Evolutionary conservation across 2,113 vertebrate genomes (phyloP), one percentile per base, ranked within the genome.

Genomic region (Myotis brandtii): DNA sequence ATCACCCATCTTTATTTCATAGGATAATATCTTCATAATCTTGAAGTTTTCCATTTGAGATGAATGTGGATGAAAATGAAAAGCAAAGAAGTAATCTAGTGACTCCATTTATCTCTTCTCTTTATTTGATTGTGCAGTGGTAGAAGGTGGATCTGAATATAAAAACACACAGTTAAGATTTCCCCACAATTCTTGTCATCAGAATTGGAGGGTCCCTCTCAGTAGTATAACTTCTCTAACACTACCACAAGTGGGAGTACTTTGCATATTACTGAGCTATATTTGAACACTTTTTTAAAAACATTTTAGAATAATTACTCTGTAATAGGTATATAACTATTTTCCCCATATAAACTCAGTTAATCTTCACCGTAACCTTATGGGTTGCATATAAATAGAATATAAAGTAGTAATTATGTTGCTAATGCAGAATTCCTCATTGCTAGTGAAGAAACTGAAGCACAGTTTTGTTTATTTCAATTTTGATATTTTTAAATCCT

Each of bases 401-500:
- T 8, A 30, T 30, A 75, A 75, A 64, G 4, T 79, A 50, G 52
- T 86, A 12, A 34, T 83, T 77, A n/a, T 48, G 56, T 59, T 50
- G 27, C 14, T 62, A 88, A 10, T 37, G n/a, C 72, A 67, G 32
- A 83, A 66, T 46, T 76, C 6, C 14, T 82, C 10, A 56, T 25
- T 59, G 3, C 10, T 66, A 80, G 34, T 91, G 34, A 87, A n/a
- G 6, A 94, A 85, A 76, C 0, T 67, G 16, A 80, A 75, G 14
- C 2, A 82, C 2, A n/a, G 14, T 50, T 46, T 79, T 84, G 50
- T 77, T 88, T 23, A 48, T 27, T 66, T 69, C 34, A 46, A 17
- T 9, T 83, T 23, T 6, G 18, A 37, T 82, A 87, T 70, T 94
- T 91, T 87, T 37, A 94, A 59, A 87, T 76, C 32, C 21, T 76